phyloP scores from a whole-genome alignment of 2,888 invertebrate genomes.

The Erebia epiphron region DNA sequence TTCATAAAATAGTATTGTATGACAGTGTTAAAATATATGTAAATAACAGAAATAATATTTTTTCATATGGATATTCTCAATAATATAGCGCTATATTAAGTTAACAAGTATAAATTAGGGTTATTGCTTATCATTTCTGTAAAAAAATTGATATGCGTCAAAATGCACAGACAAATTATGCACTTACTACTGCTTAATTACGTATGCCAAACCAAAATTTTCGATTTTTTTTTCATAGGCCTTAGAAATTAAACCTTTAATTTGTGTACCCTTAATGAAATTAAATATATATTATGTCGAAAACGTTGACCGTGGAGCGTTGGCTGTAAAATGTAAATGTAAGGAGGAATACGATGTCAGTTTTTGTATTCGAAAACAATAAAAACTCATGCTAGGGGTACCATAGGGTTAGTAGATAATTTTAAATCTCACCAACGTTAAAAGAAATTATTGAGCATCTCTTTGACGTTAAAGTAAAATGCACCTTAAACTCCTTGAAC shows the following conservation, averaged over 20 bases:
- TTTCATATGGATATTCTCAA: conserved; percentile 5
- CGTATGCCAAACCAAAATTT: neutral
- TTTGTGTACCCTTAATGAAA: neutral
- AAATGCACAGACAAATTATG: neutral
- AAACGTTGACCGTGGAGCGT: neutral
- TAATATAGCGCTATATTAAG: conserved; percentile 1
- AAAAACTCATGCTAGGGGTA: too few species aligned
- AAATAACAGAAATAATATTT: conserved; percentile 20
- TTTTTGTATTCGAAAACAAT: neutral
- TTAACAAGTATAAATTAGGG: neutral
- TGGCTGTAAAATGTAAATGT: too few species aligned
- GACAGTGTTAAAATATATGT: conserved; percentile 9
- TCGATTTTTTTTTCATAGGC: neutral
- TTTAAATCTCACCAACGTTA: too few species aligned
- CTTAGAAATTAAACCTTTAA: neutral
- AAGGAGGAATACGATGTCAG: too few species aligned
- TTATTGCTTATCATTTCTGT: neutral
- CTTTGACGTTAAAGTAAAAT: too few species aligned
- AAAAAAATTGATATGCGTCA: neutral
- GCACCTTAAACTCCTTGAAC: too few species aligned
- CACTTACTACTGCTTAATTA: neutral
- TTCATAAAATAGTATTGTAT: conserved; percentile 1
- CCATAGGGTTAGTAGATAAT: too few species aligned
- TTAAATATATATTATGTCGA: neutral
- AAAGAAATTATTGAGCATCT: too few species aligned